A percentile compares a stretch with the other conserved stretches of the same genome.
phyloP scores from a whole-genome alignment of 2,888 invertebrate species.

The Gymnocheta viridis region DNA sequence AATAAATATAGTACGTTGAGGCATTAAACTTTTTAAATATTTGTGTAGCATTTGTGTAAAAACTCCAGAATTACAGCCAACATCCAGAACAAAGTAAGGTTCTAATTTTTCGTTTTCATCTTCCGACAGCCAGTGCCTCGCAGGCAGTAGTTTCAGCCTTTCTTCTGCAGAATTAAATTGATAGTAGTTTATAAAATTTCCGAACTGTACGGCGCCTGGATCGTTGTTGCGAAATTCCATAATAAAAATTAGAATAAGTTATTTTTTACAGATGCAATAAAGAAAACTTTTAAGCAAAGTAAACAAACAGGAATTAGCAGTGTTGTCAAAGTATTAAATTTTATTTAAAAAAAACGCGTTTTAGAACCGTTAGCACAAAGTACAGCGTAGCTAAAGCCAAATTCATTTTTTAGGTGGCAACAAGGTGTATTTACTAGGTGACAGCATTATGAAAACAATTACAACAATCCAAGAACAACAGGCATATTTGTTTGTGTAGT shows the following conservation, averaged over 20 bases:
- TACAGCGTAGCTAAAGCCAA: no score
- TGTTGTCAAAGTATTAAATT: no score
- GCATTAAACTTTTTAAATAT: constrained; percentile 69
- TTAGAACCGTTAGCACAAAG: no score
- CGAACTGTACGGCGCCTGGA: constrained; percentile 90
- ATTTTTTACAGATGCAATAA: not conserved
- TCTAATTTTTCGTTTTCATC: constrained; percentile 8
- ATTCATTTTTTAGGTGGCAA: no score
- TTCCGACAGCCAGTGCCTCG: constrained; percentile 81
- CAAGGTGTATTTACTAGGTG: no score
- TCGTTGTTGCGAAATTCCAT: constrained; percentile 82
- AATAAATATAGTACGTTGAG: constrained; percentile 72
- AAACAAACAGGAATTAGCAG: constrained; percentile 17
- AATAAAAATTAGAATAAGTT: not conserved
- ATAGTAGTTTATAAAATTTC: constrained; percentile 95
- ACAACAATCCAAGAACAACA: no score
- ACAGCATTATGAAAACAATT: no score
- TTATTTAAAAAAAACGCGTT: no score
- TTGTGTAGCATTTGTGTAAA: constrained; percentile 83
- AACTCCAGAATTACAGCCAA: constrained; percentile 89
- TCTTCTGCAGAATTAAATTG: constrained; percentile 88
- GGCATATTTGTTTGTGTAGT: no score
- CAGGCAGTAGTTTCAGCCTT: constrained; percentile 86
- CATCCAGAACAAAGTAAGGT: constrained; percentile 83
- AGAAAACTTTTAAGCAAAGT: not conserved